phyloP scores from a whole-genome alignment of 92 coral and sea anemone genomes.

The Desmophyllum pertusum region DNA sequence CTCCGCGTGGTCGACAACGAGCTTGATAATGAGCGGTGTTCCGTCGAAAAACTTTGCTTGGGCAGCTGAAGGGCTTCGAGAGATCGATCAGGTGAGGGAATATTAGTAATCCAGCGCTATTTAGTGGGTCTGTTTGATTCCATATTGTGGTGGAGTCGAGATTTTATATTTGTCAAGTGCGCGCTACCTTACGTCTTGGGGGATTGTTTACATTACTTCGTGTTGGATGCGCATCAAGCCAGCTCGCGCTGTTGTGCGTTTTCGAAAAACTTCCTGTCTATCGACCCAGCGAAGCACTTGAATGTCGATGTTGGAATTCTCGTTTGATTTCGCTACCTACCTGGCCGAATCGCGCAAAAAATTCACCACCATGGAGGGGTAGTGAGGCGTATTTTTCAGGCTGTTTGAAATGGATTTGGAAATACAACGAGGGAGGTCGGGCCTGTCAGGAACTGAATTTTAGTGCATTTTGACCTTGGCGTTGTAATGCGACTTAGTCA shows the following conservation, averaged over 20 bases:
- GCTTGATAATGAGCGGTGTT: constrained; percentile 44
- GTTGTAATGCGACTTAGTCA: constrained; percentile 48
- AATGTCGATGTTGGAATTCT: not conserved
- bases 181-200: not conserved
- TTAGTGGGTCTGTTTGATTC: constrained; percentile 27
- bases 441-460: constrained; percentile 10
- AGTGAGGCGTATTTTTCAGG: not conserved
- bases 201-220: constrained; percentile 66
- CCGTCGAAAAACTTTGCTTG: constrained; percentile 47
- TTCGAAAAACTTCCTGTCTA: not conserved
- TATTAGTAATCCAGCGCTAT: constrained; percentile 46
- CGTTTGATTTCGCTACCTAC: not conserved
- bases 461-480: constrained; percentile 50
- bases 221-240: constrained; percentile 21
- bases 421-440: constrained; percentile 55
- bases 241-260: not conserved
- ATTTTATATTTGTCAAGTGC: constrained; percentile 19
- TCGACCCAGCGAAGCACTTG: constrained; percentile 2
- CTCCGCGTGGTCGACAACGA: constrained; percentile 49
- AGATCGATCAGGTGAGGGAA: constrained; percentile 72
- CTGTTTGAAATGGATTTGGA: constrained; percentile 2
- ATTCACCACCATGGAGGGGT: constrained; percentile 3
- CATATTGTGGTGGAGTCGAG: constrained; percentile 15
- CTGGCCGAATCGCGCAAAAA: constrained; percentile 7
- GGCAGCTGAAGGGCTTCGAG: constrained; percentile 75